Conservation (phyloP, 2,888 invertebrate species). For the Lepidonotus clava region DNA sequence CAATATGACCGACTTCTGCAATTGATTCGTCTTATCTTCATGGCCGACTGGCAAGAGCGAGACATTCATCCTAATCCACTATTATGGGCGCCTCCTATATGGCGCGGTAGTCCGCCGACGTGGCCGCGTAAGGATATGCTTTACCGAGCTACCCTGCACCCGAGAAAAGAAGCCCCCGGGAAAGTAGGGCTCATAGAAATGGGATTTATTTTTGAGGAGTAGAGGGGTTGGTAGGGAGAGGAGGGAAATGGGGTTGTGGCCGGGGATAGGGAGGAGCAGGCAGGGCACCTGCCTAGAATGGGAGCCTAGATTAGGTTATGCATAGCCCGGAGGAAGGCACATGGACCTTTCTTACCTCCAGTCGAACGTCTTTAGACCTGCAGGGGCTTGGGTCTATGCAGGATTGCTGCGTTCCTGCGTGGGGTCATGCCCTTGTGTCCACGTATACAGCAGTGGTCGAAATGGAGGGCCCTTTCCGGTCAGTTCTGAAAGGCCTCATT, state of each 20-base stretch:
- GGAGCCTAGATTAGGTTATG: slow-evolving; percentile 10
- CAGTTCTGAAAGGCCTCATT: no score
- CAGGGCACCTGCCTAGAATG: slow-evolving; percentile 11
- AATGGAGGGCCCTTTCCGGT: no score
- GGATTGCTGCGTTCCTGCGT: no score
- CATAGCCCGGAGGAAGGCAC: neutral
- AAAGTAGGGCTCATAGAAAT: slow-evolving; percentile 4
- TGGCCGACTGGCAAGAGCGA: neutral
- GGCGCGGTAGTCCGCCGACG: neutral
- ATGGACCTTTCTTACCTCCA: neutral
- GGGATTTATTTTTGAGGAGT: neutral
- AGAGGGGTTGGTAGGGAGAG: neutral
- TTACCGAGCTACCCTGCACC: neutral
- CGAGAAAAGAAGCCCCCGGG: neutral
- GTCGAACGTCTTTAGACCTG: neutral
- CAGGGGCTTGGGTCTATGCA: no score
- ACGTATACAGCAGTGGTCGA: no score
- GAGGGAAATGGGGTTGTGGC: neutral
- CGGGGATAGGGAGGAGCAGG: neutral
- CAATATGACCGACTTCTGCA: slow-evolving; percentile 13
- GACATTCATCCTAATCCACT: slow-evolving; percentile 7
- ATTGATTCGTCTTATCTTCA: slow-evolving; percentile 27
- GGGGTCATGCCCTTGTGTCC: no score
- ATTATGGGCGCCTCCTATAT: neutral
- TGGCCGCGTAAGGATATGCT: slow-evolving; percentile 13